A percentile compares a stretch with the other conserved stretches of the same genome.
Conservation (phyloP, 2,888 invertebrate genomes). For the Drosophila robusta region DNA sequence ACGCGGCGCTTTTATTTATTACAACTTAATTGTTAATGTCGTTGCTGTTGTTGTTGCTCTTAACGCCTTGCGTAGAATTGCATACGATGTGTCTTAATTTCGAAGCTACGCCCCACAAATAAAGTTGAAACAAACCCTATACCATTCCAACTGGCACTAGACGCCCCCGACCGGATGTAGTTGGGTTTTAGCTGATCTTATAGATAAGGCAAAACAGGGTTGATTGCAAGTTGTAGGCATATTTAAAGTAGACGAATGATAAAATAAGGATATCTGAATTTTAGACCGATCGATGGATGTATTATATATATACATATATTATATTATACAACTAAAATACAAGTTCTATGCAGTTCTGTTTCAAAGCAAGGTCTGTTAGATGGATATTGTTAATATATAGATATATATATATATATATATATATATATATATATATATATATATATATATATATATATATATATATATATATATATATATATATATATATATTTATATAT, state of each 20-base stretch:
- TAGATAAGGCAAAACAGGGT: not conserved
- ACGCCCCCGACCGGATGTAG: conserved; percentile 7
- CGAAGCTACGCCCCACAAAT: conserved; percentile 38
- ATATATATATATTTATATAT: no score
- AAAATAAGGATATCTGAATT: not conserved
- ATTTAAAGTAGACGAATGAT: not conserved
- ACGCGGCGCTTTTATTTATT: conserved; percentile 70
- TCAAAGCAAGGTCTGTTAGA: no score
- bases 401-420: no score
- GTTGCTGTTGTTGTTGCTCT: conserved; percentile 21
- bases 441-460: no score
- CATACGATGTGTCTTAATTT: conserved; percentile 63
- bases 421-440: no score
- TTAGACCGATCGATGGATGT: no score
- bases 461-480: no score
- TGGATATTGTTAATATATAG: no score
- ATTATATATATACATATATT: no score
- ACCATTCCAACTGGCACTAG: not conserved
- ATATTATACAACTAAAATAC: no score
- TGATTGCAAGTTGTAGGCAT: not conserved
- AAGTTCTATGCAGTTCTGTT: no score
- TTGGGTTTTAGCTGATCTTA: conserved; percentile 6
- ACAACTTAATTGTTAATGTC: conserved; percentile 71
- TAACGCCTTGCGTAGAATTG: conserved; percentile 23
- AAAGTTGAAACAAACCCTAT: conserved; percentile 13